These are phyloP conservation scores for Verasper variegatus DNA, from an alignment of 2,113 vertebrate species.

Conservation along the genomic window DNA sequence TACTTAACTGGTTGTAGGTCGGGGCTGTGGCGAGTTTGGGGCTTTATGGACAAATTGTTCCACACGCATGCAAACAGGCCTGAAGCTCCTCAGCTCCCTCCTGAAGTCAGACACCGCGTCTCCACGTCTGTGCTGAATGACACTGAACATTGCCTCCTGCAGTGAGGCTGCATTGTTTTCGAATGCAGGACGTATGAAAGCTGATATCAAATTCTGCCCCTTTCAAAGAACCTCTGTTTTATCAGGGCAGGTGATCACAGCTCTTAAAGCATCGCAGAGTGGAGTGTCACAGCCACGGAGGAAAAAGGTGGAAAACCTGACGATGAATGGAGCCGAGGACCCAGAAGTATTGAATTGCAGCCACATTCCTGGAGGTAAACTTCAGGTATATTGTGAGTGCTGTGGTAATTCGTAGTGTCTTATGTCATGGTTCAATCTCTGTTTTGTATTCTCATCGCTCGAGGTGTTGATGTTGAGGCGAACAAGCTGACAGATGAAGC, in stretches of 20 bases:
- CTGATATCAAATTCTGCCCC: constrained; percentile 57
- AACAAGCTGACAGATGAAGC: constrained; percentile 66
- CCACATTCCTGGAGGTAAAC: constrained; percentile 64
- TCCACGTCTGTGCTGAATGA: constrained; percentile 48
- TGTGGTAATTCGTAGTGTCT: constrained; percentile 69
- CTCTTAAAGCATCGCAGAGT: constrained; percentile 33
- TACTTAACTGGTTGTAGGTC: not conserved
- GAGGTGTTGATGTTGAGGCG: constrained; percentile 62
- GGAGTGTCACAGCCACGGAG: constrained; percentile 24
- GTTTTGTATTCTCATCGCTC: constrained; percentile 23
- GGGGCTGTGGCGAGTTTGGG: constrained; percentile 18
- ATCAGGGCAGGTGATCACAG: constrained; percentile 35
- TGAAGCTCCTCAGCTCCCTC: constrained; percentile 34
- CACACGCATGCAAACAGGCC: constrained; percentile 61
- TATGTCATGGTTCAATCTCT: constrained; percentile 47
- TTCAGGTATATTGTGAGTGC: constrained; percentile 39
- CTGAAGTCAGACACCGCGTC: constrained; percentile 69
- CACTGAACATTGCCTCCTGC: constrained; percentile 49
- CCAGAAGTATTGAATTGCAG: constrained; percentile 69
- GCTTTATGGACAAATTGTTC: constrained; percentile 69
- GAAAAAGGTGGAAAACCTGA: constrained; percentile 37
- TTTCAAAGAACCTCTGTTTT: constrained; percentile 54
- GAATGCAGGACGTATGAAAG: constrained; percentile 30
- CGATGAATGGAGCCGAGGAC: constrained; percentile 48
- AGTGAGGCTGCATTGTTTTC: constrained; percentile 65